Conservation (phyloP, 1,140 invertebrate species). For the Drosophila sechellia region DNA sequence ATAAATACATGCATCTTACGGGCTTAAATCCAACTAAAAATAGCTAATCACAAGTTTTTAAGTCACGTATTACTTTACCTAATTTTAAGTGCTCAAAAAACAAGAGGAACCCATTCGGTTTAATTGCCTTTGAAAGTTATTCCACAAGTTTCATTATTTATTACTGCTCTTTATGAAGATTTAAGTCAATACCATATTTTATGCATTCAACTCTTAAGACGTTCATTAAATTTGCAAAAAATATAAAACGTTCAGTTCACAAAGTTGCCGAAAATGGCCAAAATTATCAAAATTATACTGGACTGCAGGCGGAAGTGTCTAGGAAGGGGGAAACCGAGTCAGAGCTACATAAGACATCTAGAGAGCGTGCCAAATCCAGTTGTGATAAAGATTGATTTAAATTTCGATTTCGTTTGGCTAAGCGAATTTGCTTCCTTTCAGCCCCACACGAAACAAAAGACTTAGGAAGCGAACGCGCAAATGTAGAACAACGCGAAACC, state of each 20-base stretch:
- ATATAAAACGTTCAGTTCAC: conserved; percentile 12
- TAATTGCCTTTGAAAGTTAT: background rate
- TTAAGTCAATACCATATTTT: background rate
- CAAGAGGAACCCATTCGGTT: too few relatives aligned
- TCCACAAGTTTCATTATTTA: conserved; percentile 1
- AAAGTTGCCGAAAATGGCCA: conserved; percentile 8
- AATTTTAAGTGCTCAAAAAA: too few relatives aligned
- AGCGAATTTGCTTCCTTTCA: conserved; percentile 61
- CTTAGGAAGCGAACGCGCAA: conserved; percentile 71
- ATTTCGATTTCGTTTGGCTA: conserved; percentile 46
- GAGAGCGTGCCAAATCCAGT: conserved; percentile 77
- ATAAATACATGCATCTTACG: background rate
- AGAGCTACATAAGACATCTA: conserved; percentile 30
- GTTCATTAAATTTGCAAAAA: conserved; percentile 17
- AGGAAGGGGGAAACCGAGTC: conserved; percentile 47
- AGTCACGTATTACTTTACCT: background rate
- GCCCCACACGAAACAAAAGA: conserved; percentile 73
- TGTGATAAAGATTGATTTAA: conserved; percentile 73
- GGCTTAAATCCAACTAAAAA: too few relatives aligned
- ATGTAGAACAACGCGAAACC: conserved; percentile 30
- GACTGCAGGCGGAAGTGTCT: conserved; percentile 67
- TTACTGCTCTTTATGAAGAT: background rate
- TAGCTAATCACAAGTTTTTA: too few relatives aligned
- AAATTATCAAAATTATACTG: conserved; percentile 41
- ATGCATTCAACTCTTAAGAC: background rate